Base-by-base conservation (phyloP, 2,797 vertebrate species). In the Poeciliopsis presidionis region DNA sequence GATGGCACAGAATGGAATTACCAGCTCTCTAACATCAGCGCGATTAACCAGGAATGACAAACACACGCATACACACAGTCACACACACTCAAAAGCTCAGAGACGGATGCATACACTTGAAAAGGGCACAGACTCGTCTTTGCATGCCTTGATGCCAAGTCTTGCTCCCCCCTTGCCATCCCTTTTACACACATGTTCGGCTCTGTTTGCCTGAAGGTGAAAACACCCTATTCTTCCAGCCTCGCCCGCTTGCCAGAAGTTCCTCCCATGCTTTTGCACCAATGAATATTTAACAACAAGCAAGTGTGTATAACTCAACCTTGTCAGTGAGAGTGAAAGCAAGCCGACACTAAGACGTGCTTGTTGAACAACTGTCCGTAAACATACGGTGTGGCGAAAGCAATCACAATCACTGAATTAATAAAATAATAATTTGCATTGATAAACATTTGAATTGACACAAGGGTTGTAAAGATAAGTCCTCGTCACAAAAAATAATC, bases 201-300 rank as follows among this genome's bases (percentile, higher is more conserved):
- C 72, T 53, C 47, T 75, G 6, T 80, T 81, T 69, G 85, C 87
- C 86, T 80, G 81, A 77, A 91, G 89, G 87, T 82, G 88, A 89
- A 86, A 91, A 83, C 78, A 81, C 53, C 81, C 65, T 47, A 75
- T 90, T 89, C 61, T 84, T 86, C 85, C 81, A 84, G 88, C 84
- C 88, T 76, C 72, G 78, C 63, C 79, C 18, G 75, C 84, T 76
- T 77, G 83, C 87, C 88, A 63, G 84, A 90, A 81, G 88, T 80
- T 79, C 77, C 74, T 78, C 73, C 82, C 70, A 47, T 76, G 74
- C 87, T 84, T 91, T 88, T 86, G 84, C 87, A 75, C 74, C 57
- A 57, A 90, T 93, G 73, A 94, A 92, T 93, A 90, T 92, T 93
- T 94, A 79, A 94, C 81, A 72, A 76, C 83, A 84, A 90, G 85